Evolutionary conservation across 2,888 invertebrate genomes (phyloP), one percentile per base, ranked within the genome.

Genomic region (Isotomurus palustris): DNA sequence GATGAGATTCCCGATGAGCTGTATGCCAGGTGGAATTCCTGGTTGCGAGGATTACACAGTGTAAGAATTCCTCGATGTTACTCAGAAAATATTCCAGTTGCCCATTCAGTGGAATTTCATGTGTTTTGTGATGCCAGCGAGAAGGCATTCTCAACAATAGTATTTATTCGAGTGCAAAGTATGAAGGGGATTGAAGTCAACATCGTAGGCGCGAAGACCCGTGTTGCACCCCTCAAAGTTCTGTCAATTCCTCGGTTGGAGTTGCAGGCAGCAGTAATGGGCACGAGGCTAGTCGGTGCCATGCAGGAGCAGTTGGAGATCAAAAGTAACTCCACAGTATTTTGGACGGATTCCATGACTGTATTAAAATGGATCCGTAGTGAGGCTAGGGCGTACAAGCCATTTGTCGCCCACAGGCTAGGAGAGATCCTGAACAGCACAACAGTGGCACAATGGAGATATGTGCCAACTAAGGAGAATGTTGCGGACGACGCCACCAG

Each of bases 401-500:
- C 41, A 12, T 70, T 71, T 58, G 64, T 66, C 2, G 38, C 52
- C 17, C 63, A 60, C 27, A 19, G 62, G 25, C 55, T 64, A 0
- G 58, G 50, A 21, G 68, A 68, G 53, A 68, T 70, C 17, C 19
- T 43, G 21, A 44, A 56, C 29, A 3, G 21, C 4, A 56, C 58
- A 2, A 36, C 56, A 21, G 17, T 24, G 6, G 14, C 6, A 1
- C 29, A 56, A 2, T 71, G 71, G 69, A 8, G 48, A 5, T 67
- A 67, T 62, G 47, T 71, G 8, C 64, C 65, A 8, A 65, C 67
- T 5, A 27, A 19, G 6, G 12, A 43, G 8, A 71, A 71, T 41
- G 63, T 62, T 3, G 69, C 70, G 3, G 70, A 71, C 41, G 58
- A 64, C 10, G 61, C 63, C 10, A 68, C 68, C 1, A 29, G 68